phyloP scores from a whole-genome alignment of 2,113 vertebrate species.

The Phalacrocorax carbo region DNA sequence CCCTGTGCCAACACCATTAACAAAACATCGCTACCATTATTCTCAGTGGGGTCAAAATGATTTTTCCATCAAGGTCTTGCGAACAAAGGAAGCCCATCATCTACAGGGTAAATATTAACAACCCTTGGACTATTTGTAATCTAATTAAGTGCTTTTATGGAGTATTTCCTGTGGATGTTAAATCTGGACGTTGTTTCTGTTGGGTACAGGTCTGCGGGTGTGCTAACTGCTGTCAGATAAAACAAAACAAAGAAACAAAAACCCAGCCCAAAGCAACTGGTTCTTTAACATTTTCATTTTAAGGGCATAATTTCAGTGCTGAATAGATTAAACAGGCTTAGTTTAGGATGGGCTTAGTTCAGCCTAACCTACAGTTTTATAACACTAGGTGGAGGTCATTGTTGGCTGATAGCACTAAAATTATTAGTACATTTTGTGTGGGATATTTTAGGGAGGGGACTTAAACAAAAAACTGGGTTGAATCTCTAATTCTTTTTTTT shows the following conservation, averaged over 20 bases:
- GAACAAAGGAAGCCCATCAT: not conserved
- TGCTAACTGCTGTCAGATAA: not conserved
- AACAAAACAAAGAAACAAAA: not conserved
- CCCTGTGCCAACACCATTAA: not conserved
- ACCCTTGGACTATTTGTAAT: not conserved
- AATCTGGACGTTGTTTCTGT: not conserved
- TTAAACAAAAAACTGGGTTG: not conserved
- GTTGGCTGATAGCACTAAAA: not conserved
- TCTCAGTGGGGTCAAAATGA: not conserved
- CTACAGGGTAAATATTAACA: slow-evolving; percentile 48
- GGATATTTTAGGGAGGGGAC: not conserved
- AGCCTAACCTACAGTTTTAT: not conserved
- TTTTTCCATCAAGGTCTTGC: slow-evolving; percentile 20
- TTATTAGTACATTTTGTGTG: not conserved
- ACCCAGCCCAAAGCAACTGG: not conserved
- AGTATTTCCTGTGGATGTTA: not conserved
- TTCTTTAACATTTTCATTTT: not conserved
- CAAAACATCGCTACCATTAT: not conserved
- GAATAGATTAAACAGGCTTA: not conserved
- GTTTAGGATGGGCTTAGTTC: not conserved
- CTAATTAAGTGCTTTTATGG: not conserved
- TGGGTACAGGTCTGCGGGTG: not conserved
- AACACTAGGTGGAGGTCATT: not conserved
- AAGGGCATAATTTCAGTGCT: not conserved
- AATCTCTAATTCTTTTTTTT: not conserved